Evolutionary conservation across 2,797 vertebrate species (phyloP), one percentile per base, ranked within the genome.

Genomic region (Melanogrammus aeglefinus): DNA sequence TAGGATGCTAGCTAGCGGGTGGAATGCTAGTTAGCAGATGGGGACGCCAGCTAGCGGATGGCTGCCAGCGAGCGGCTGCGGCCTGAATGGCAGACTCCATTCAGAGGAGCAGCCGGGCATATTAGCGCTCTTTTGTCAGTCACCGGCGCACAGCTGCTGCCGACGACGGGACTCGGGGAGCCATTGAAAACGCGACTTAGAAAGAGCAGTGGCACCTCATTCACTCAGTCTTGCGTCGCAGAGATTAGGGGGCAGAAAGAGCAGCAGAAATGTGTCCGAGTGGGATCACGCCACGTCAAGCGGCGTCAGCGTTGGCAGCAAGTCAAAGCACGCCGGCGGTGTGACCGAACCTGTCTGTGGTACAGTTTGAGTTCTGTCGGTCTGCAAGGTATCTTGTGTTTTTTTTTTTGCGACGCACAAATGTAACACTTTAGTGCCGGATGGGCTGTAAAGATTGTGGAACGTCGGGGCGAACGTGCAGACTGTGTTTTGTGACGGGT

Each of bases 41-140:
- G 57, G 21, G 29, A 10, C 12, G n/a, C 57, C 9, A 66, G 57
- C 21, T n/a, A 24, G 57, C 57, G 18, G 51, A 66, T 66, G 18
- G 18, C 2, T 41, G 3, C 57, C 8, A 66, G 57, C 57, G 24
- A 66, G 21, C 57, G 69, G 5, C 13, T 7, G 73, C 4, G 36
- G 35, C 38, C n/a, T 10, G n/a, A 35, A n/a, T 10, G 4, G 8
- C 24, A n/a, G 75, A 63, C 69, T 66, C 75, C 66, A 3, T 36
- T 31, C 14, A 77, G 39, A 33, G 35, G 16, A 77, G 69, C 76
- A 72, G 27, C 76, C 69, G 16, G 44, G 44, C 35, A 31, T 63
- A 16, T 73, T 76, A 63, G 70, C 36, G 47, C 29, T 77, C 29
- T 13, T 74, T 77, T 51, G n/a, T 74, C 75, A 63, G 76, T 44